These are phyloP conservation scores for Phylloscopus trochilus DNA, from an alignment of 2,113 vertebrate species.

Conservation along the genomic window DNA sequence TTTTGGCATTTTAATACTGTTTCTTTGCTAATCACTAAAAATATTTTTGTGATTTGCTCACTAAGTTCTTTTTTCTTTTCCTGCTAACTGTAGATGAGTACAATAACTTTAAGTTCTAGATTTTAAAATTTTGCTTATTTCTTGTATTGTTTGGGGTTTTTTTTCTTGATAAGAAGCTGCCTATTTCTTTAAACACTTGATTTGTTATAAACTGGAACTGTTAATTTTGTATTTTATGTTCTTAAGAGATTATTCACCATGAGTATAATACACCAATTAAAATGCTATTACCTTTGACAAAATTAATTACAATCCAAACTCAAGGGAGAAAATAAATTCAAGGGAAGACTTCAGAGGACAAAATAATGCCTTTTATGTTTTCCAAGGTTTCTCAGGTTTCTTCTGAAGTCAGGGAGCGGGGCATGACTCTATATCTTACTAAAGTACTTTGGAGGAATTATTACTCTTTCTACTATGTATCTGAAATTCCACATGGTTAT, in stretches of 20 bases:
- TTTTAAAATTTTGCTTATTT: neutral
- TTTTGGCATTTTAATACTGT: neutral
- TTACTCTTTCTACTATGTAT: neutral
- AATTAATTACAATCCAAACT: neutral
- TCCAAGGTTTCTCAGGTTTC: neutral
- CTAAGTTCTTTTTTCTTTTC: neutral
- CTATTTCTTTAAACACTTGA: neutral
- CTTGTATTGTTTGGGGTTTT: neutral
- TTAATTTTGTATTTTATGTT: neutral
- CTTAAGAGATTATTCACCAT: neutral
- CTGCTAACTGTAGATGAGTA: neutral
- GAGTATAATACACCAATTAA: neutral
- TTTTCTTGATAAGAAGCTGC: neutral
- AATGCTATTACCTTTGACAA: neutral
- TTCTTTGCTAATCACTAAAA: neutral
- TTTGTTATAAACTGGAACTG: neutral
- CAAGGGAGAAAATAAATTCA: neutral
- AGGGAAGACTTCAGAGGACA: neutral
- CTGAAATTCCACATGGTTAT: neutral
- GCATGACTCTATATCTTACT: neutral
- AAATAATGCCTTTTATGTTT: neutral
- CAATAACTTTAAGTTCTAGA: neutral
- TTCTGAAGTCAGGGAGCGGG: accelerated
- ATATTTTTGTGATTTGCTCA: neutral
- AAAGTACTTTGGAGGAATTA: neutral